Evolutionary conservation across 2,888 invertebrate species (phyloP).

Genomic region (Autographa gamma): DNA sequence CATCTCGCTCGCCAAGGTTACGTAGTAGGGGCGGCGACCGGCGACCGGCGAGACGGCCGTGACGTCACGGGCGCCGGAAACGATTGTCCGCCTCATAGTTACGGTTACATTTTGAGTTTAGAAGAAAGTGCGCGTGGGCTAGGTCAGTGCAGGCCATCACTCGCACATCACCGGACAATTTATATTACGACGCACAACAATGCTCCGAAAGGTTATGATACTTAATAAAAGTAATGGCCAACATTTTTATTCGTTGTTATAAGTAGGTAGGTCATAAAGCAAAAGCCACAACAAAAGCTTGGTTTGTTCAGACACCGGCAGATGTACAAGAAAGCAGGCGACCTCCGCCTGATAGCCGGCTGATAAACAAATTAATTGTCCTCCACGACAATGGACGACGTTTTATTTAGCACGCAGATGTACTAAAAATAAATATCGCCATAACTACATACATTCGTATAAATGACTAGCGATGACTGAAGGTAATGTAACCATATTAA

Average conservation of each 20-base stretch:
- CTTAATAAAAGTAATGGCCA: conserved; percentile 10
- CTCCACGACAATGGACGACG: conserved; percentile 52
- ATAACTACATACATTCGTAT: neutral
- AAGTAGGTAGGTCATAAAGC: conserved; percentile 34
- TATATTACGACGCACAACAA: neutral
- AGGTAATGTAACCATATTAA: neutral
- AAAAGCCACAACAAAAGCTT: conserved; percentile 58
- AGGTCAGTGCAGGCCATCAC: conserved; percentile 78
- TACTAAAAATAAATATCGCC: conserved; percentile 44
- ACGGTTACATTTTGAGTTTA: conserved; percentile 88
- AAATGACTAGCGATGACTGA: neutral
- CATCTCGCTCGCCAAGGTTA: conserved; percentile 77
- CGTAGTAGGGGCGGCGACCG: conserved; percentile 85
- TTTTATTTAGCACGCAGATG: conserved; percentile 51
- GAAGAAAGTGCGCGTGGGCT: conserved; percentile 86
- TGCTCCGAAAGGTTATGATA: neutral
- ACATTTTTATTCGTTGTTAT: conserved; percentile 21
- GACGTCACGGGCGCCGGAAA: conserved; percentile 89
- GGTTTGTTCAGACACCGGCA: conserved; percentile 60
- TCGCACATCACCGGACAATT: conserved; percentile 21
- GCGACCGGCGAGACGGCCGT: conserved; percentile 83
- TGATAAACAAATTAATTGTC: conserved; percentile 76
- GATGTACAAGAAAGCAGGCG: conserved; percentile 74
- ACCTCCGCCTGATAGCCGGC: conserved; percentile 65
- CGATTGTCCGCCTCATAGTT: conserved; percentile 86